Evolutionary conservation across 2,888 invertebrate species (phyloP), one percentile per base, ranked within the genome.

Genomic region (Caenorhabditis sp.): DNA sequence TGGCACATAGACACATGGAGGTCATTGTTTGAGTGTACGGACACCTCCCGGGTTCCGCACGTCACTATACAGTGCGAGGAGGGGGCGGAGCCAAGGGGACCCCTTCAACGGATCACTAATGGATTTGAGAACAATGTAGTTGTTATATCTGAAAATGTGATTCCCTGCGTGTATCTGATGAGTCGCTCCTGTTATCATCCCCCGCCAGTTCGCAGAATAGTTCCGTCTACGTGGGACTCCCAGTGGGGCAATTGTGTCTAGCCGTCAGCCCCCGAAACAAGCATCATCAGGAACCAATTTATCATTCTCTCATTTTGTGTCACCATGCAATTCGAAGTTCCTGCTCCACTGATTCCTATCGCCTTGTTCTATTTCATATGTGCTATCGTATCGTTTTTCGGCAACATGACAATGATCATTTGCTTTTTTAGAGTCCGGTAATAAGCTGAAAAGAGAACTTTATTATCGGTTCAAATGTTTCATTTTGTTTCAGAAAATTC

Each of bases 341-440:
- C 72, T 1, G 22, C 24, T 8, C 73, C 59, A 12, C 41, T 73
- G 12, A 63, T 73, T 31, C 73, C 73, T 10, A 73, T 73, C 38
- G 73, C 73, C 16, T 14, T 73, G 12, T 73, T 73, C 41, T 73
- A 73, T 38, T 61, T 63, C 38, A 2, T 73, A 19, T 73, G 73
- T 49, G 63, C 73, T 2, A 12, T 19, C 12, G 24, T 73, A 35
- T 61, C 61, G 3, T 16, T 63, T 1, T 22, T 38, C 2, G 73
- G 73, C 5, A 73, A 73, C 19, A 38, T 47, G 5, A 54, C 63
- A 16, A 73, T 73, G 73, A 54, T 73, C 41, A 26, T 63, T 10
- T 73, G 73, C 22, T 73, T 73, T 41, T 8, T 73, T 24, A 51
- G 35, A 24, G 73, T 63, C 38, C 51, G 51, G 73, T 73, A 38